Evolutionary conservation across 2,113 vertebrate genomes (phyloP), one percentile per base, ranked within the genome.

Genomic region (Rhinolophus sinicus): DNA sequence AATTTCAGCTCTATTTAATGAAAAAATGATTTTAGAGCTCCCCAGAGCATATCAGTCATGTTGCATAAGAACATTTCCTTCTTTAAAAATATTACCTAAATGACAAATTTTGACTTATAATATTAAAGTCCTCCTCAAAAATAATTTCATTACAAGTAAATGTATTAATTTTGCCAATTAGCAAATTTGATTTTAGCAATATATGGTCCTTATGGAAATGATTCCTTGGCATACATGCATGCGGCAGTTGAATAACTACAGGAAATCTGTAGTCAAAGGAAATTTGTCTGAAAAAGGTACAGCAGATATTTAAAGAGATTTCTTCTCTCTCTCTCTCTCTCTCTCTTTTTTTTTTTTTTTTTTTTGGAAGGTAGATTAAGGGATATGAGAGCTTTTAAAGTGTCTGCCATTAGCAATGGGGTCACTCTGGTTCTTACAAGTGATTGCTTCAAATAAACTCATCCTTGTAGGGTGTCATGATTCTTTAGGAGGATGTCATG

Each of bases 1-100:
- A 97, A 97, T 98, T 97, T 96, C 94, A 97, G 92, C 60, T 96
- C 95, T 97, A 97, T 95, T 97, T 97, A 98, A 97, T 98, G 93
- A 97, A 97, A 97, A 97, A 97, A 96, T 15, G 22, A 94, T 90
- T 91, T 95, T 90, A 97, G 75, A 94, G 87, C 77, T 97, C 97
- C 95, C 89, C 14, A 62, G 93, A 89, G 96, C 92, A 96, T 96
- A 97, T 92, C 90, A 92, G 76, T 89, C 86, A 96, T 95, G 62
- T 95, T 94, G 83, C 76, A 70, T 95, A 85, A 96, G 92, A 96
- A 97, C 33, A 92, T 90, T 93, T 93, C 35, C 83, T 93, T 83
- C 80, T 93, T 94, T 54, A 93, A 93, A 97, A 97, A 62, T 89
- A 92, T 96, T 94, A 93, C 76, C 72, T 91, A 93, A 81, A 64